phyloP scores from a whole-genome alignment of 1,140 invertebrate genomes.

The Helicoverpa zea region DNA sequence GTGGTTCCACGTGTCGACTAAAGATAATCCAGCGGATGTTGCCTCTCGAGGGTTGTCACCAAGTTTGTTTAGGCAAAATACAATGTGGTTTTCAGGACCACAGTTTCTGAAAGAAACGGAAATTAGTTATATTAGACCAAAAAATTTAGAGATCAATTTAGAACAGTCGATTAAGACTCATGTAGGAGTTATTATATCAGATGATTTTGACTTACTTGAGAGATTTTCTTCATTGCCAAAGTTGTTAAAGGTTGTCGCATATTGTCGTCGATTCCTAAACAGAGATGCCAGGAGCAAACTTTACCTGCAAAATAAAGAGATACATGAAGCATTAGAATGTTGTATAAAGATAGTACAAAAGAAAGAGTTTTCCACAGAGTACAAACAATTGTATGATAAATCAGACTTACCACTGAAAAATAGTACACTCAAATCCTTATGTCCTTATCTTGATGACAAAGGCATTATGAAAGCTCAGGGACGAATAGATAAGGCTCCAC shows the following conservation, averaged over 20 bases:
- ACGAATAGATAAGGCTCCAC: too few species aligned
- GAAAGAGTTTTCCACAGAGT: slow-evolving; percentile 36
- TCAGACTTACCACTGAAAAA: too few species aligned
- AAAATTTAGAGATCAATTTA: not conserved
- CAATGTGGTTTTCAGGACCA: slow-evolving; percentile 41
- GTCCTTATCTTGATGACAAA: slow-evolving; percentile 35
- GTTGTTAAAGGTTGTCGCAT: not conserved
- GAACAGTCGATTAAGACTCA: slow-evolving; percentile 25
- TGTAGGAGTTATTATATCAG: not conserved
- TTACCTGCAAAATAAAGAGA: not conserved
- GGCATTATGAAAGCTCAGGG: not conserved
- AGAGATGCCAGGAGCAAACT: too few species aligned
- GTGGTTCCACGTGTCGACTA: not conserved
- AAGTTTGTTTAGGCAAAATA: not conserved
- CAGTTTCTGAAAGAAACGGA: too few species aligned
- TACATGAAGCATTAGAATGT: slow-evolving; percentile 7
- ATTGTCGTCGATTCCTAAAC: slow-evolving; percentile 27
- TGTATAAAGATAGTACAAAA: slow-evolving; percentile 37
- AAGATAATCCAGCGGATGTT: slow-evolving; percentile 13
- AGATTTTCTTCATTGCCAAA: slow-evolving; percentile 36
- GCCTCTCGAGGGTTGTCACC: slow-evolving; percentile 20
- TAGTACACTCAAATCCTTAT: slow-evolving; percentile 28
- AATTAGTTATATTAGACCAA: slow-evolving; percentile 33
- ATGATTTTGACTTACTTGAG: not conserved
- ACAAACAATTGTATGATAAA: too few species aligned